A percentile compares a stretch with the other conserved stretches of the same genome.
Evolutionary conservation across 1,140 invertebrate species (phyloP).

Genomic region (Stegodyphus dumicola): DNA sequence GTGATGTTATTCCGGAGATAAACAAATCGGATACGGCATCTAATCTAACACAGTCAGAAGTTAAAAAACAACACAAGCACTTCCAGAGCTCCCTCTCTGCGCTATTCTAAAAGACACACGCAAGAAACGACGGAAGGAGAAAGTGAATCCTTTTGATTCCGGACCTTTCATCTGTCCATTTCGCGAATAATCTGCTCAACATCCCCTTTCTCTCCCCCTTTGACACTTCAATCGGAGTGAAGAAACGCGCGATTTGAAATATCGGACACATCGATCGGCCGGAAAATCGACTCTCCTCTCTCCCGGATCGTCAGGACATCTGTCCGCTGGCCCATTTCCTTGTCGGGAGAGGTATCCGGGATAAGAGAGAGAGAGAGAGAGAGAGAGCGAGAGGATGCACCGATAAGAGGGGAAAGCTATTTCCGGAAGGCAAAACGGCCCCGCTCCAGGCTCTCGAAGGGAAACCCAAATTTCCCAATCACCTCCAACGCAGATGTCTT

Average conservation of each 20-base stretch:
- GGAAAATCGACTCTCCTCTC: background rate
- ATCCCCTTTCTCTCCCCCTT: background rate
- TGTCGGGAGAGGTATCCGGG: background rate
- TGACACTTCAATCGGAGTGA: too few relatives aligned
- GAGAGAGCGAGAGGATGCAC: background rate
- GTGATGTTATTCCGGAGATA: too few relatives aligned
- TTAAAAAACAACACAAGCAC: too few relatives aligned
- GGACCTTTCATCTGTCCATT: background rate
- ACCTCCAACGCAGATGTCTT: too few relatives aligned
- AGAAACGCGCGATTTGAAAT: background rate
- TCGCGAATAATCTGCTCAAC: background rate
- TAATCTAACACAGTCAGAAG: too few relatives aligned
- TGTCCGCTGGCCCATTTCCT: background rate
- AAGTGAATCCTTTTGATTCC: background rate
- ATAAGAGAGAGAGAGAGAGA: background rate
- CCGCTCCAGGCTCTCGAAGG: background rate
- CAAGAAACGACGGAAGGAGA: background rate
- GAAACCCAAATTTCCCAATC: background rate
- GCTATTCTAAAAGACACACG: too few relatives aligned
- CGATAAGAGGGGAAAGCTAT: background rate
- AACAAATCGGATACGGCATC: too few relatives aligned
- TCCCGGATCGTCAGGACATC: background rate
- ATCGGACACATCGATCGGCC: background rate
- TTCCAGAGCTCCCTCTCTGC: too few relatives aligned
- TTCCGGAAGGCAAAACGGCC: background rate